Evolutionary conservation across 2,888 invertebrate species (phyloP).

Genomic region (Dynastes tityus): DNA sequence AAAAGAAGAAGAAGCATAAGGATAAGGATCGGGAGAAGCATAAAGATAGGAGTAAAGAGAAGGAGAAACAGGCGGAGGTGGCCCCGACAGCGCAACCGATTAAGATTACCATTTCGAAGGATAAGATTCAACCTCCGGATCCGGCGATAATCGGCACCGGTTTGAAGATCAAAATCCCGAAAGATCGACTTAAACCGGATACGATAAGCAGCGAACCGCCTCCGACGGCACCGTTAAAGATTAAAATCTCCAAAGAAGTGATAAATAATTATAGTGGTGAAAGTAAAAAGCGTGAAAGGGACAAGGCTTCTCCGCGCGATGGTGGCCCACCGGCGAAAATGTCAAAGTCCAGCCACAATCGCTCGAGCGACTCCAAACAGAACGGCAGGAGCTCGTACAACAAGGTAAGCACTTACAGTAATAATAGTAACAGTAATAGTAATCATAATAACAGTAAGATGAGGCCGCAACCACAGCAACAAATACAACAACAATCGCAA

Average conservation of each 20-base stretch:
- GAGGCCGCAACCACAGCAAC: slow-evolving; percentile 39
- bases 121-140: slow-evolving; percentile 70
- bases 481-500: slow-evolving; percentile 52
- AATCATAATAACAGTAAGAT: slow-evolving; percentile 57
- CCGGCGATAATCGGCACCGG: slow-evolving; percentile 65
- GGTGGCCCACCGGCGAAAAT: slow-evolving; percentile 67
- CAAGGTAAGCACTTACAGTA: slow-evolving; percentile 66
- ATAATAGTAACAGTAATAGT: slow-evolving; percentile 54
- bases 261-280: slow-evolving; percentile 69
- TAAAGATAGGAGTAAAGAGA: slow-evolving; percentile 62
- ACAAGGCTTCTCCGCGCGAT: slow-evolving; percentile 66
- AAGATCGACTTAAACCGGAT: slow-evolving; percentile 79
- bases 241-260: slow-evolving; percentile 86
- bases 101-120: slow-evolving; percentile 77
- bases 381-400: slow-evolving; percentile 67
- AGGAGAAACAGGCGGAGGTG: slow-evolving; percentile 52
- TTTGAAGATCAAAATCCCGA: slow-evolving; percentile 87
- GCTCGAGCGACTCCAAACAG: slow-evolving; percentile 63
- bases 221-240: slow-evolving; percentile 73
- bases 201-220: slow-evolving; percentile 58
- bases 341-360: slow-evolving; percentile 61
- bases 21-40: slow-evolving; percentile 75
- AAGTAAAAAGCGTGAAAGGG: slow-evolving; percentile 68
- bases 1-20: slow-evolving; percentile 85
- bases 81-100: slow-evolving; percentile 66